These are phyloP conservation scores for Spodoptera picta DNA, from an alignment of 2,888 invertebrate genomes.

Conservation along the genomic window DNA sequence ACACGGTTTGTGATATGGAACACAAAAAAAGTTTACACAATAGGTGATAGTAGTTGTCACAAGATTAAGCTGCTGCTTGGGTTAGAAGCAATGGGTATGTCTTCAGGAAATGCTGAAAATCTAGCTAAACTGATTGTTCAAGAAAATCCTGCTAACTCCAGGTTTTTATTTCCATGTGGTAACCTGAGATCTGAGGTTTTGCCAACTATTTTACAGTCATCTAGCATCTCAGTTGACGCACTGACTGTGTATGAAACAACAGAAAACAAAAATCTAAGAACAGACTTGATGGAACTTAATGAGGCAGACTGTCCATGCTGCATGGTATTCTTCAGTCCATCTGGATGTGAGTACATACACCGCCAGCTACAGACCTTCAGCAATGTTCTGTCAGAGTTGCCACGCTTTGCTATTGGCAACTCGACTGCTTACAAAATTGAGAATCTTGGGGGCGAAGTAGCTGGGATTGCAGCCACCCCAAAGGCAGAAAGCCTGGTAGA, in stretches of 20 bases:
- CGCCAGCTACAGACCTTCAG: slow-evolving; percentile 80
- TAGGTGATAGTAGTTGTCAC: slow-evolving; percentile 73
- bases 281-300: slow-evolving; percentile 70
- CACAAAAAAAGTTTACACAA: slow-evolving; percentile 73
- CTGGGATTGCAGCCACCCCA: slow-evolving; percentile 77
- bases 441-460: slow-evolving; percentile 80
- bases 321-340: slow-evolving; percentile 84
- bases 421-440: slow-evolving; percentile 83
- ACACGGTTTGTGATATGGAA: slow-evolving; percentile 76
- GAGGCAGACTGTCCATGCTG: slow-evolving; percentile 66
- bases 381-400: slow-evolving; percentile 73
- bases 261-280: slow-evolving; percentile 76
- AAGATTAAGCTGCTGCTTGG: slow-evolving; percentile 74
- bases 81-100: slow-evolving; percentile 72
- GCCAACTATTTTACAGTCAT: slow-evolving; percentile 65
- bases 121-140: slow-evolving; percentile 71
- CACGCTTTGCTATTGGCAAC: slow-evolving; percentile 84
- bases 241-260: slow-evolving; percentile 81
- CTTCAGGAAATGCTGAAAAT: slow-evolving; percentile 77
- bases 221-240: slow-evolving; percentile 69
- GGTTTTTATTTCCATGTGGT: slow-evolving; percentile 82
- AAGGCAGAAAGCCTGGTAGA: slow-evolving; percentile 74
- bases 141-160: slow-evolving; percentile 68
- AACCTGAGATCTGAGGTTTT: slow-evolving; percentile 77
- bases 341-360: slow-evolving; percentile 82